A percentile compares a stretch with the other conserved stretches of the same genome.
Evolutionary conservation across 2,113 vertebrate genomes (phyloP).

Genomic region (Rhea pennata): DNA sequence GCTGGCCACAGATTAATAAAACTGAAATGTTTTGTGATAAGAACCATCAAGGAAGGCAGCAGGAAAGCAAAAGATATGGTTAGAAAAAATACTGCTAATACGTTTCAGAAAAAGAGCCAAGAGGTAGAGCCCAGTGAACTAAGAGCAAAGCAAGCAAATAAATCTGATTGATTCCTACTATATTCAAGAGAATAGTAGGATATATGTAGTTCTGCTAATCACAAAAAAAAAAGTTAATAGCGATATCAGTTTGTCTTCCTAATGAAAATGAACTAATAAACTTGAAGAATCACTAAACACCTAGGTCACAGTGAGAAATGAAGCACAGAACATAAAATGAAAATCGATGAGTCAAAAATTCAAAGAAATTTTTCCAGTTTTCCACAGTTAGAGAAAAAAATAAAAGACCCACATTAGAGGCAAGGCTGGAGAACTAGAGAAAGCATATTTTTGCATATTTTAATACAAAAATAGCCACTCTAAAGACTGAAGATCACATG

Average conservation of each 20-base stretch:
- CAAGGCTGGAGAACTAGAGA: background rate
- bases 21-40: background rate
- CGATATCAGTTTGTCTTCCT: background rate
- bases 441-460: background rate
- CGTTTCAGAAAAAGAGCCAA: background rate
- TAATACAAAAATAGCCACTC: background rate
- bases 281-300: background rate
- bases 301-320: background rate
- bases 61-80: background rate
- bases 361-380: background rate
- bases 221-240: background rate
- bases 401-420: background rate
- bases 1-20: background rate
- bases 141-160: background rate
- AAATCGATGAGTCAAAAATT: background rate
- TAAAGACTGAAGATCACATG: background rate
- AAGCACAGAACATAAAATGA: background rate
- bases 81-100: background rate
- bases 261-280: background rate
- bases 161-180: background rate
- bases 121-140: background rate
- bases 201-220: rapidly evolving
- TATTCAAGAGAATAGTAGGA: background rate
- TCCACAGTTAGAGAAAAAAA: background rate
- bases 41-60: background rate